Conservation (phyloP, 2,797 vertebrate genomes). For the Iguana delicatissima region DNA sequence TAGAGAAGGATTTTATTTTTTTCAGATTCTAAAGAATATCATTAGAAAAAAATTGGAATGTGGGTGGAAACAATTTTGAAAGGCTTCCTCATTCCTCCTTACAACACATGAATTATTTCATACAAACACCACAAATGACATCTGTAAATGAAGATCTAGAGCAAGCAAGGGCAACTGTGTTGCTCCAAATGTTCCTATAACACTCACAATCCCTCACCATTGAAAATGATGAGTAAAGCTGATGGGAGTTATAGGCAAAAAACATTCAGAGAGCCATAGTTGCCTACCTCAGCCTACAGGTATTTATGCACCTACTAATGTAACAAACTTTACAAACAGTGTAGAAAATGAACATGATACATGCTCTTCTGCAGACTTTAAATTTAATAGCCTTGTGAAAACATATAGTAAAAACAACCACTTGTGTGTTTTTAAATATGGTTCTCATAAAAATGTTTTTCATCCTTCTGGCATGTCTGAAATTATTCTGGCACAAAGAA, state of each 20-base stretch:
- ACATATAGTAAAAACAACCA: conserved; percentile 5
- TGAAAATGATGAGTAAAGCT: no score
- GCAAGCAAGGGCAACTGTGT: no score
- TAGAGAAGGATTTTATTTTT: no score
- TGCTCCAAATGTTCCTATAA: no score
- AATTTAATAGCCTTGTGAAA: conserved; percentile 11
- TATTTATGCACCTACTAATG: neutral
- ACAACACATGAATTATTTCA: neutral
- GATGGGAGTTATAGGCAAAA: no score
- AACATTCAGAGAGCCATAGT: no score
- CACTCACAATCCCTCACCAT: no score
- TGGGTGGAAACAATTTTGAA: neutral
- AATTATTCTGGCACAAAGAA: conserved; percentile 38
- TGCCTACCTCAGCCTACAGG: no score
- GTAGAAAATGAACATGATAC: neutral
- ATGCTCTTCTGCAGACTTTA: neutral
- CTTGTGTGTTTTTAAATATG: conserved; percentile 33
- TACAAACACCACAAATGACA: neutral
- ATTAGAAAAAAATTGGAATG: neutral
- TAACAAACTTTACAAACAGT: neutral
- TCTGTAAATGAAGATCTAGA: neutral
- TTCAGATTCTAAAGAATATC: no score
- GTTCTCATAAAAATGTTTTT: conserved; percentile 45
- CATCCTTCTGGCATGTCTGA: conserved; percentile 25
- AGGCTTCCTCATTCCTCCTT: neutral